These are phyloP conservation scores for Craterocephalus amniculus DNA, from an alignment of 2,797 vertebrate species.

Conservation along the genomic window DNA sequence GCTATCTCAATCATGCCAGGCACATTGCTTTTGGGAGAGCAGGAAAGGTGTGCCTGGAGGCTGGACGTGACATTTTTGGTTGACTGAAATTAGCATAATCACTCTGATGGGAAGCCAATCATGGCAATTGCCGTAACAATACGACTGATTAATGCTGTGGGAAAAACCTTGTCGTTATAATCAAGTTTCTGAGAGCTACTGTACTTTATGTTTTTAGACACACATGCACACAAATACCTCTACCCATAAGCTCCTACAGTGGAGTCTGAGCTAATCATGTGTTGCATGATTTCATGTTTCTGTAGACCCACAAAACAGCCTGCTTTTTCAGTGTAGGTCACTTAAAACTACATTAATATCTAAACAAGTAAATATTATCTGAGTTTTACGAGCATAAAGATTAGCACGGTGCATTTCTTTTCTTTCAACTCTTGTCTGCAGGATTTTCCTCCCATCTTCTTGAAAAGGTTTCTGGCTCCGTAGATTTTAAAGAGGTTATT, in stretches of 20 bases:
- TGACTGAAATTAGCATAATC: constrained; percentile 83
- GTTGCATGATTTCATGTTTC: constrained; percentile 11
- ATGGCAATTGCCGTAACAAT: constrained; percentile 79
- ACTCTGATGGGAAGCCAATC: constrained; percentile 80
- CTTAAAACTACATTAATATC: constrained; percentile 16
- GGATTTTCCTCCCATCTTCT: background rate
- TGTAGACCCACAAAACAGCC: constrained; percentile 4
- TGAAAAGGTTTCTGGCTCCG: background rate
- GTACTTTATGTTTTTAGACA: constrained; percentile 57
- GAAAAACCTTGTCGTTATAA: constrained; percentile 74
- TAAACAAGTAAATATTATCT: background rate
- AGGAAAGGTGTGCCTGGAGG: constrained; percentile 68
- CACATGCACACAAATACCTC: constrained; percentile 4
- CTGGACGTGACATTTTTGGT: constrained; percentile 84
- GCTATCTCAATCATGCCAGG: constrained; percentile 74
- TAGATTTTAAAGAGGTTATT: background rate
- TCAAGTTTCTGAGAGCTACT: constrained; percentile 75
- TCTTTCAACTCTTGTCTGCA: background rate
- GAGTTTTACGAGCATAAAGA: background rate
- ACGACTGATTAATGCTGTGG: constrained; percentile 81
- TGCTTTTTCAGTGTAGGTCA: constrained; percentile 12
- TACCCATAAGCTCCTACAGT: constrained; percentile 3
- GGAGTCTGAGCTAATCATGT: constrained; percentile 29
- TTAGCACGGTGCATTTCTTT: background rate
- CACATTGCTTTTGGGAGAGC: constrained; percentile 58